phyloP scores from a whole-genome alignment of 2,888 invertebrate species.

The Callinectes sapidus region DNA sequence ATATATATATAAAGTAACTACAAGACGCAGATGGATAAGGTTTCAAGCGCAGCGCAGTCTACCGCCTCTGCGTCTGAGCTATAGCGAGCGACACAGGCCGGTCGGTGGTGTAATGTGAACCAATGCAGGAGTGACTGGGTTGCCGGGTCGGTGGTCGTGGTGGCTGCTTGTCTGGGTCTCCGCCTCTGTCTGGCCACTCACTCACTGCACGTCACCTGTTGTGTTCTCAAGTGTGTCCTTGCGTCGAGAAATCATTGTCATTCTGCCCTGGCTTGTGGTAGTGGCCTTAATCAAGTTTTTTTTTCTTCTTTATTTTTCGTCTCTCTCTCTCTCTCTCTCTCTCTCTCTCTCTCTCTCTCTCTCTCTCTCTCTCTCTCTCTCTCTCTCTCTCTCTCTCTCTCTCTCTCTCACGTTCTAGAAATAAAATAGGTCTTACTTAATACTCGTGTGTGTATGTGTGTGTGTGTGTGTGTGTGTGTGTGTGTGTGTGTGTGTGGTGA shows the following conservation, averaged over 20 bases:
- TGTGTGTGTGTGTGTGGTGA: not conserved
- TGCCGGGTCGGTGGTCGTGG: too few relatives aligned
- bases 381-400: conserved; percentile 12
- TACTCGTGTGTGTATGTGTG: not conserved
- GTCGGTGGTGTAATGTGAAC: too few relatives aligned
- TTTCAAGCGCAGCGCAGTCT: too few relatives aligned
- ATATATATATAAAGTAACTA: too few relatives aligned
- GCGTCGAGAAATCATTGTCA: not conserved
- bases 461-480: conserved; percentile 1
- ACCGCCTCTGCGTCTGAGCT: too few relatives aligned
- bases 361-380: not conserved
- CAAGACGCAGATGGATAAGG: too few relatives aligned
- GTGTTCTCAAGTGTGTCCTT: not conserved
- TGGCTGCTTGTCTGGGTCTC: too few relatives aligned
- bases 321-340: not conserved
- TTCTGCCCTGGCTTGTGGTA: not conserved
- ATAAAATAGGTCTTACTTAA: too few relatives aligned
- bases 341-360: not conserved
- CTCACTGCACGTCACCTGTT: not conserved
- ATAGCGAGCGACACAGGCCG: too few relatives aligned
- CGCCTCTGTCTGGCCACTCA: too few relatives aligned
- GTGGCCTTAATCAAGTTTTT: not conserved
- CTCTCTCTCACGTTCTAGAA: not conserved
- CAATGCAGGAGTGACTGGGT: too few relatives aligned
- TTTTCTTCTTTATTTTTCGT: not conserved